phyloP scores from a whole-genome alignment of 2,797 vertebrate genomes.

The Coreius guichenoti region DNA sequence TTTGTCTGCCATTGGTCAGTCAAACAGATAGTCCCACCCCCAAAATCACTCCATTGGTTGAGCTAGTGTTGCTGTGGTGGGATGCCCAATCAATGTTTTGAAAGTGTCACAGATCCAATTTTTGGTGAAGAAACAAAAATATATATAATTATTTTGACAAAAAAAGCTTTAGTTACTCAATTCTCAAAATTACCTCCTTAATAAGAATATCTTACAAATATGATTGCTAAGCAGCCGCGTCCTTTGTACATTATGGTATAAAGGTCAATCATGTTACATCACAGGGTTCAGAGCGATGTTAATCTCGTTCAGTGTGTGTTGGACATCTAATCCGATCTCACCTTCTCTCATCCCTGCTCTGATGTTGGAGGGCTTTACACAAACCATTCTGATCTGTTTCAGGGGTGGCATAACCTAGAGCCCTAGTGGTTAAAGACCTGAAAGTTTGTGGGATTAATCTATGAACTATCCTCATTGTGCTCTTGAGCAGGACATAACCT shows the following conservation, averaged over 20 bases:
- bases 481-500: background rate
- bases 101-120: background rate
- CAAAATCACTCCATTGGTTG: background rate
- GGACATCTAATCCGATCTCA: constrained; percentile 73
- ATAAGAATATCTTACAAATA: constrained; percentile 10
- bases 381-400: constrained; percentile 27
- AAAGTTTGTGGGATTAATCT: constrained; percentile 2
- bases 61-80: background rate
- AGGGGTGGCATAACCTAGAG: background rate
- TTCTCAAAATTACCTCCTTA: background rate
- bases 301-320: constrained; percentile 73
- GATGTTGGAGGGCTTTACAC: constrained; percentile 47
- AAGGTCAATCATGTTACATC: constrained; percentile 72
- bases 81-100: background rate
- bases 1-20: background rate
- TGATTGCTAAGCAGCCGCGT: constrained; percentile 41
- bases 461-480: constrained; percentile 8
- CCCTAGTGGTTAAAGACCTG: constrained; percentile 17
- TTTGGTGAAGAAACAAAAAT: background rate
- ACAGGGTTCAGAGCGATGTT: constrained; percentile 70
- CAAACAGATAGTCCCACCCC: background rate
- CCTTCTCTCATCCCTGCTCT: constrained; percentile 60
- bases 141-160: background rate
- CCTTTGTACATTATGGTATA: constrained; percentile 62
- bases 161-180: background rate